A percentile compares a stretch with the other conserved stretches of the same genome.
Conservation (phyloP, 2,113 vertebrate species). For the Herpetotheres cachinnans region DNA sequence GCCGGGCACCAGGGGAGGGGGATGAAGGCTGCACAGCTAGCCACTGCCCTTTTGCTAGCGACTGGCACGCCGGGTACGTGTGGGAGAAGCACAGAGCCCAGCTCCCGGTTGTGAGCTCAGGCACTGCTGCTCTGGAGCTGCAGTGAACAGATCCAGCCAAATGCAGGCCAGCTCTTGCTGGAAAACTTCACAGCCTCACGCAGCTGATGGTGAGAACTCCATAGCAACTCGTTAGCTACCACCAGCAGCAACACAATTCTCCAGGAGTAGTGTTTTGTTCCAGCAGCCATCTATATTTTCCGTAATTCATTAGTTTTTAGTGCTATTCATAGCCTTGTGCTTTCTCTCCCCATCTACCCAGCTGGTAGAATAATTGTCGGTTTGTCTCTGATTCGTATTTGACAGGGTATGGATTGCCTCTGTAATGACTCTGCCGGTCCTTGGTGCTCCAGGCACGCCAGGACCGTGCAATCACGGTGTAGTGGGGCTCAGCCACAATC, state of each 20-base stretch:
- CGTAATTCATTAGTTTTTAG: not conserved
- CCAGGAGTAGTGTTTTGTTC: not conserved
- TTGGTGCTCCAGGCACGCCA: not conserved
- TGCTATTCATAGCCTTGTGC: not conserved
- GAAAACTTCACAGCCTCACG: not conserved
- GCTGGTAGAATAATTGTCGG: not conserved
- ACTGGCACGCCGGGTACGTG: rapidly evolving
- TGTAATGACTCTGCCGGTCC: not conserved
- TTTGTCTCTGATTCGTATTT: not conserved
- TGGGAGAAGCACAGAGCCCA: not conserved
- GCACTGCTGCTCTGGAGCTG: not conserved
- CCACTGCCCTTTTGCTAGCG: not conserved
- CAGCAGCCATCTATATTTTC: not conserved
- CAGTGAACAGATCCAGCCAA: not conserved
- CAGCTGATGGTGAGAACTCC: not conserved
- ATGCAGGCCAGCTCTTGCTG: not conserved
- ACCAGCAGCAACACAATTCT: not conserved
- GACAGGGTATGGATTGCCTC: not conserved
- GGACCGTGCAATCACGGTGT: not conserved
- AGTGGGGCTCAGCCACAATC: not conserved
- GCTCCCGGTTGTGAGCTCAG: not conserved
- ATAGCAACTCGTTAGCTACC: not conserved
- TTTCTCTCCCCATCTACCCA: not conserved
- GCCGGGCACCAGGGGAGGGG: not conserved
- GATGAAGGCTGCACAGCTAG: not conserved